These are phyloP conservation scores for Drosophila nigricruria DNA, from an alignment of 2,888 invertebrate species.

Conservation along the genomic window DNA sequence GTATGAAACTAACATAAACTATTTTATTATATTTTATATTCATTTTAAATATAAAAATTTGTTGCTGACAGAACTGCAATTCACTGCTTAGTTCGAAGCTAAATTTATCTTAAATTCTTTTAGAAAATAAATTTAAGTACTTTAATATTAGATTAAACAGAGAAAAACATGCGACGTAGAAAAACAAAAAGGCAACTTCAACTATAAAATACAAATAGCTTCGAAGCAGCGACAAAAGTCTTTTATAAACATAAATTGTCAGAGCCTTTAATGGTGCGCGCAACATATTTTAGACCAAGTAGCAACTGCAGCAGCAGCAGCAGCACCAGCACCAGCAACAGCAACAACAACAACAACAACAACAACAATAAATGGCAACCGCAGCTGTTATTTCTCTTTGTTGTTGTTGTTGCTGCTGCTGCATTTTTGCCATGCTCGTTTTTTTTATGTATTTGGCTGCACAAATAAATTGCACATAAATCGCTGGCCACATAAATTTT, in stretches of 20 bases:
- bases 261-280: slow-evolving; percentile 72
- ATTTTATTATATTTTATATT: too few species aligned
- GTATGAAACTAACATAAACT: too few species aligned
- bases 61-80: too few species aligned
- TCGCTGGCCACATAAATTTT: slow-evolving; percentile 79
- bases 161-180: neutral
- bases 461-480: slow-evolving; percentile 81
- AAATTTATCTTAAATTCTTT: neutral
- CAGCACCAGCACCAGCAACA: slow-evolving; percentile 12
- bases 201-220: slow-evolving; percentile 27
- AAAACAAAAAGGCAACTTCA: slow-evolving; percentile 1
- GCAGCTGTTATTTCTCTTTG: slow-evolving; percentile 60
- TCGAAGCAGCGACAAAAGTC: slow-evolving; percentile 46
- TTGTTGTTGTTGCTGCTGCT: slow-evolving; percentile 45
- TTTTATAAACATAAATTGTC: slow-evolving; percentile 75
- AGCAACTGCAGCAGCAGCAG: slow-evolving; percentile 41
- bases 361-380: slow-evolving; percentile 48
- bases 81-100: neutral
- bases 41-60: too few species aligned
- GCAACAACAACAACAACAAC: slow-evolving; percentile 43
- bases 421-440: slow-evolving; percentile 48
- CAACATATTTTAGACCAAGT: slow-evolving; percentile 63
- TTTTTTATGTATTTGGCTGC: slow-evolving; percentile 64
- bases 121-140: neutral
- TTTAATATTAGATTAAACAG: neutral